Conservation (phyloP, 1,140 invertebrate genomes). For the Aphaenogaster ashmeadi region DNA sequence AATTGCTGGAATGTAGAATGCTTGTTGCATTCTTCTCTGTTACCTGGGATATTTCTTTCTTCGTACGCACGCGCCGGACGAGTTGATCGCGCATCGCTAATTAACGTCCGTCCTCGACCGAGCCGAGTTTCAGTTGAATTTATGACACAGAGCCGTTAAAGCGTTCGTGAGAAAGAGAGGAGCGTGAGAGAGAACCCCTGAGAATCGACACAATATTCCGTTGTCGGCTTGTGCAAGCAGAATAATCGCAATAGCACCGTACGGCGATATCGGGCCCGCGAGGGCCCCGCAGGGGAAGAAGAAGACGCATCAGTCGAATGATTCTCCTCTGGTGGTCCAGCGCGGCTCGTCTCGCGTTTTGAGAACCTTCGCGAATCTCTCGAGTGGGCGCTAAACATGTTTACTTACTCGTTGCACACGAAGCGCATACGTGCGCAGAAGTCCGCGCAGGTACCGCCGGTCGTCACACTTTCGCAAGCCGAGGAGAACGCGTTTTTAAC, state of each 20-base stretch:
- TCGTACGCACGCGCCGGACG: not conserved
- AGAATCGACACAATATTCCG: conserved; percentile 37
- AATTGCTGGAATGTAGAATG: too few species aligned
- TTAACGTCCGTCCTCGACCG: not conserved
- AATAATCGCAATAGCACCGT: conserved; percentile 37
- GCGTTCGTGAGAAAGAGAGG: not conserved
- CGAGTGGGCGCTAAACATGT: conserved; percentile 75
- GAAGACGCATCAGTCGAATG: not conserved
- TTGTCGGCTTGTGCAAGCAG: not conserved
- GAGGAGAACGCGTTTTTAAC: conserved; percentile 25
- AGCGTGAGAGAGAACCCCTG: not conserved
- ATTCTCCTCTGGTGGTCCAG: conserved; percentile 64
- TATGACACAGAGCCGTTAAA: not conserved
- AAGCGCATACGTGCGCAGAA: conserved; percentile 21
- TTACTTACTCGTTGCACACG: conserved; percentile 64
- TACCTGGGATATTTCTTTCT: not conserved
- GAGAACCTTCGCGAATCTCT: conserved; percentile 59
- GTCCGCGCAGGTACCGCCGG: conserved; percentile 23
- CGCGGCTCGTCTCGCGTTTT: conserved; percentile 38
- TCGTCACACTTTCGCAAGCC: conserved; percentile 51
- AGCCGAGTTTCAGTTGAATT: conserved; percentile 8
- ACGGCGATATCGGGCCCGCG: not conserved
- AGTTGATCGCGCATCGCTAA: conserved; percentile 9
- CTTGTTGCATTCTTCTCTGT: too few species aligned
- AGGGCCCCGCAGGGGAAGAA: not conserved